Conservation (phyloP, 2,797 vertebrate genomes). For the Acanthis flammea region DNA sequence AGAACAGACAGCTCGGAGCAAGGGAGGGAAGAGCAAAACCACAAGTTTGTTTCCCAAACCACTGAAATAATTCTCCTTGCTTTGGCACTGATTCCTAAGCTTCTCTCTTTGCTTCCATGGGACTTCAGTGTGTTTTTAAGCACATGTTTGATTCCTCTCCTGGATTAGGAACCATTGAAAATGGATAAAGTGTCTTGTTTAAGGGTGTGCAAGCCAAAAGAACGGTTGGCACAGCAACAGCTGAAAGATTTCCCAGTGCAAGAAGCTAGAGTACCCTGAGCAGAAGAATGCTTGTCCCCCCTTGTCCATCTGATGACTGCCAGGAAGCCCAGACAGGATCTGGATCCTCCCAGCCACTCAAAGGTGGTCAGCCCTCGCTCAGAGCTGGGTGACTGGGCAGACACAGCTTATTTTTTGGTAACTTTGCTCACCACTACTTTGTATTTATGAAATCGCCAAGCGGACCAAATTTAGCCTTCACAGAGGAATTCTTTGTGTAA, state of each 20-base stretch:
- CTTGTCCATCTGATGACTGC: background rate
- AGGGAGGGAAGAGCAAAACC: background rate
- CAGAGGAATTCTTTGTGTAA: background rate
- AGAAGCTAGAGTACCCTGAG: background rate
- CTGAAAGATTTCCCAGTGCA: background rate
- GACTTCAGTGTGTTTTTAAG: background rate
- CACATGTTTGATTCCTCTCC: background rate
- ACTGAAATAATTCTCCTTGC: background rate
- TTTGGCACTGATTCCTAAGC: background rate
- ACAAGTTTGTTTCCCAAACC: background rate
- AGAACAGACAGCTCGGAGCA: background rate
- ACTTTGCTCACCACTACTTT: background rate
- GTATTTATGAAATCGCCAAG: background rate
- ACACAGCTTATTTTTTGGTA: background rate
- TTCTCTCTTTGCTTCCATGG: background rate
- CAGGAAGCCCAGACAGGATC: background rate
- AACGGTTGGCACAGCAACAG: background rate
- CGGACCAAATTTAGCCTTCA: background rate
- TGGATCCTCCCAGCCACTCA: background rate
- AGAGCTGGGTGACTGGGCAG: background rate
- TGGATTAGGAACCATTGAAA: background rate
- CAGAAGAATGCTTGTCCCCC: background rate
- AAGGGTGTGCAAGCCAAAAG: background rate
- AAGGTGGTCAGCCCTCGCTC: background rate
- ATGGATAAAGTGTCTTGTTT: background rate